Conservation (phyloP, 2,888 invertebrate genomes). For the Caenorhabditis wallacei region DNA sequence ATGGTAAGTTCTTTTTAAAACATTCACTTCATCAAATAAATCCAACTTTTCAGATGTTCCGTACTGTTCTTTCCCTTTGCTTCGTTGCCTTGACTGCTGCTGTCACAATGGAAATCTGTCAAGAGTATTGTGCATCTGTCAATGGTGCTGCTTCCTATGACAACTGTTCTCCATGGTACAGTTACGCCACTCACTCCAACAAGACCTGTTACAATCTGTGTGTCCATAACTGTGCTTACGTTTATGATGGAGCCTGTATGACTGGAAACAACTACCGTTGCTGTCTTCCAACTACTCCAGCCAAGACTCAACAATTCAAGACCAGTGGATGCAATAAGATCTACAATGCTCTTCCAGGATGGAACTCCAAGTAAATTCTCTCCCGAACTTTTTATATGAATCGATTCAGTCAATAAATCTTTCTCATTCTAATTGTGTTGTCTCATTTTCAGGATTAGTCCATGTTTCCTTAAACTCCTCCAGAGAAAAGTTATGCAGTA, state of each 20-base stretch:
- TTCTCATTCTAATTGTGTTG: no score
- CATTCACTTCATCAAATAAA: neutral
- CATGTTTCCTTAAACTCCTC: no score
- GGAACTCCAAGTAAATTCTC: neutral
- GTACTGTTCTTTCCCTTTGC: neutral
- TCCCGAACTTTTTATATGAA: no score
- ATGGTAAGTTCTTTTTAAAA: neutral
- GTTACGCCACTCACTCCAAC: neutral
- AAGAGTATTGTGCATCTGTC: neutral
- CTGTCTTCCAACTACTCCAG: neutral
- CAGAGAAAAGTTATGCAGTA: no score
- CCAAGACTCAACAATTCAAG: neutral
- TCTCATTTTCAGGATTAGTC: no score
- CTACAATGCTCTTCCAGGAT: neutral
- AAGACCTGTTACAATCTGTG: neutral
- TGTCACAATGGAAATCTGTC: neutral
- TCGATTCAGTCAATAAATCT: no score
- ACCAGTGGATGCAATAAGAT: neutral
- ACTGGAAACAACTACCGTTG: neutral
- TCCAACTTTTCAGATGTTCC: constrained; percentile 2
- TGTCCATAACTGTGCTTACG: neutral
- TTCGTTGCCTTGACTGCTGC: neutral
- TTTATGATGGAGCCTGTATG: neutral
- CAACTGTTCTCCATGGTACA: neutral
- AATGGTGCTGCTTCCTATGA: neutral